A percentile compares a stretch with the other conserved stretches of the same genome.
Evolutionary conservation across 1,140 invertebrate species (phyloP).

Genomic region (Zaprionus kolodkinae): DNA sequence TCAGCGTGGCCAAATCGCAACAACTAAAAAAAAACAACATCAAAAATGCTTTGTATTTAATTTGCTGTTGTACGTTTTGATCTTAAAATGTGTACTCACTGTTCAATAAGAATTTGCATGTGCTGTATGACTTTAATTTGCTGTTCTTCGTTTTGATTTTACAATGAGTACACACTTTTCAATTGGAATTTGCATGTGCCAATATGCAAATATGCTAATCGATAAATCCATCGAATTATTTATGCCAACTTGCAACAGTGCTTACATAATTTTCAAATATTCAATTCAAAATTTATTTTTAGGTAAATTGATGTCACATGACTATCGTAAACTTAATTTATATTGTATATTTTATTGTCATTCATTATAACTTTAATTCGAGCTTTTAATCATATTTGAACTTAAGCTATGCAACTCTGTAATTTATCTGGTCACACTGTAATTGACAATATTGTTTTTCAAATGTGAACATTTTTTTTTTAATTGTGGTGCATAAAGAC

Average conservation of each 20-base stretch:
- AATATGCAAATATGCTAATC: neutral
- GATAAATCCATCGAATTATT: neutral
- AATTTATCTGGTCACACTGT: neutral
- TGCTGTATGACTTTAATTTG: conserved; percentile 39
- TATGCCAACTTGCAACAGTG: neutral
- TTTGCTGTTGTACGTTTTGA: conserved; percentile 23
- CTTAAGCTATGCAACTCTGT: neutral
- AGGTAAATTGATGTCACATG: neutral
- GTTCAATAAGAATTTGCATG: conserved; percentile 2
- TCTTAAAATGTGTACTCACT: conserved; percentile 1
- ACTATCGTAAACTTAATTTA: too few relatives aligned
- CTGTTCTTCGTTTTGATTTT: neutral
- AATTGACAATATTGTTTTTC: neutral
- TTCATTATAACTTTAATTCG: neutral
- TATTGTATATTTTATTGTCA: too few relatives aligned
- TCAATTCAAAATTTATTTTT: neutral
- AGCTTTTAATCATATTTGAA: neutral
- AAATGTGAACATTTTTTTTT: conserved; percentile 7
- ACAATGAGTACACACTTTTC: conserved; percentile 5
- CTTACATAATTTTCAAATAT: neutral
- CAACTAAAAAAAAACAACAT: conserved; percentile 13
- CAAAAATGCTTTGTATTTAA: conserved; percentile 53
- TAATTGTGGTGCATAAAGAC: neutral
- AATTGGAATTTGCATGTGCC: conserved; percentile 2
- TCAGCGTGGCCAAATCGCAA: conserved; percentile 57